Conservation (phyloP, 2,113 vertebrate species). For the Oncorhynchus nerka region DNA sequence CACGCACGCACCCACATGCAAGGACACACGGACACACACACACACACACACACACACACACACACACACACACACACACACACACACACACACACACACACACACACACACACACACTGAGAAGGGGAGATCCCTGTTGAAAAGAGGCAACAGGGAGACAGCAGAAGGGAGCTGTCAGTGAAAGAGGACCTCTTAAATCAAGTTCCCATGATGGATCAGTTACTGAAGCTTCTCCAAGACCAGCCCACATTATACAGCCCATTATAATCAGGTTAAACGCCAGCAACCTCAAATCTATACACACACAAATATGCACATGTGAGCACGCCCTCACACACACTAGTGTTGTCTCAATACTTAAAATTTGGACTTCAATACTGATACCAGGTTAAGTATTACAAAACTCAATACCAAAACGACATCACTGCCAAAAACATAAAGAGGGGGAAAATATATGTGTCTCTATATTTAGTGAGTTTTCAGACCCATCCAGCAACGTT, state of each 20-base stretch:
- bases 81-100: not conserved
- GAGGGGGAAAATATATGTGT: too few relatives aligned
- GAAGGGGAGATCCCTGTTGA: slow-evolving; percentile 7
- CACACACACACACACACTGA: slow-evolving; percentile 7
- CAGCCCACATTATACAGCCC: slow-evolving; percentile 25
- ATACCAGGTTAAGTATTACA: too few relatives aligned
- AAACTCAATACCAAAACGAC: too few relatives aligned
- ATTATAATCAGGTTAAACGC: slow-evolving; percentile 16
- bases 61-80: not conserved
- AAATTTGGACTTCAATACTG: too few relatives aligned
- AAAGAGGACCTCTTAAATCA: slow-evolving; percentile 36
- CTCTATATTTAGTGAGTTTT: too few relatives aligned
- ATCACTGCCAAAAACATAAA: too few relatives aligned
- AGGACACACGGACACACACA: slow-evolving; percentile 4
- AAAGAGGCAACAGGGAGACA: slow-evolving; percentile 5
- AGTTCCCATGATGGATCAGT: slow-evolving; percentile 50
- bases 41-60: slow-evolving; percentile 14
- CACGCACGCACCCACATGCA: slow-evolving; percentile 6
- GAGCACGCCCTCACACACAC: too few relatives aligned
- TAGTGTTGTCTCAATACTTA: too few relatives aligned
- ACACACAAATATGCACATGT: not conserved
- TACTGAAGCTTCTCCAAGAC: slow-evolving; percentile 35
- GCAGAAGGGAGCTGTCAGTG: slow-evolving; percentile 11
- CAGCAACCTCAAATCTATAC: slow-evolving; percentile 2
- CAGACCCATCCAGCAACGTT: too few relatives aligned